These are phyloP conservation scores for Lanistes nyassanus DNA, from an alignment of 1,140 invertebrate species.

Conservation along the genomic window DNA sequence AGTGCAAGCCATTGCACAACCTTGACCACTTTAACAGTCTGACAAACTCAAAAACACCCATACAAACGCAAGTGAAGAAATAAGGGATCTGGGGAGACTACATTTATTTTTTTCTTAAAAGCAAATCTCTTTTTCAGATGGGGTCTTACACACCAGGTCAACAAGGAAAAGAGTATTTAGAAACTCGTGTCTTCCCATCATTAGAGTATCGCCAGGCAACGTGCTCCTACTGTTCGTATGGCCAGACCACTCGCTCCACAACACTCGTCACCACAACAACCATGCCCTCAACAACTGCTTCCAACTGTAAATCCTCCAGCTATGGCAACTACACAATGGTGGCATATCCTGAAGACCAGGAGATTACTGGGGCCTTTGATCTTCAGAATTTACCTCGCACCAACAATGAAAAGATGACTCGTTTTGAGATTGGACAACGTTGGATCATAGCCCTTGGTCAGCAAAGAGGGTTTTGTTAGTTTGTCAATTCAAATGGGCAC, in stretches of 20 bases:
- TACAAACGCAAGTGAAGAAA: too few species aligned
- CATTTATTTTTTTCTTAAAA: too few species aligned
- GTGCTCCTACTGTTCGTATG: neutral
- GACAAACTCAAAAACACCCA: too few species aligned
- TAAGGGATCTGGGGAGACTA: too few species aligned
- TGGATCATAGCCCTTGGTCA: conserved; percentile 89
- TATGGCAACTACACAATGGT: conserved; percentile 8
- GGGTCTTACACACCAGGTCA: neutral
- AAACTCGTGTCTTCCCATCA: too few species aligned
- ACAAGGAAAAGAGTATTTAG: neutral
- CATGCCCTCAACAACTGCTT: too few species aligned
- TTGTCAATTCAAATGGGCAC: too few species aligned
- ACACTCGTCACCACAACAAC: neutral
- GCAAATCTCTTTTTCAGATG: neutral
- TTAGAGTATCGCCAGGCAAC: too few species aligned
- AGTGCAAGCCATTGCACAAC: too few species aligned
- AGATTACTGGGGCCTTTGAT: conserved; percentile 47
- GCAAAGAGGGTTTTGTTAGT: too few species aligned
- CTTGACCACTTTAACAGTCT: too few species aligned
- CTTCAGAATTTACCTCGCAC: neutral
- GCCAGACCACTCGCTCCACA: neutral
- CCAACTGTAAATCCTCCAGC: neutral
- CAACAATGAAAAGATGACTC: conserved; percentile 36
- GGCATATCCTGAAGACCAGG: conserved; percentile 35
- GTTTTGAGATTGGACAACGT: conserved; percentile 70